phyloP scores from a whole-genome alignment of 1,140 invertebrate species.

The Thaumetopoea pityocampa region DNA sequence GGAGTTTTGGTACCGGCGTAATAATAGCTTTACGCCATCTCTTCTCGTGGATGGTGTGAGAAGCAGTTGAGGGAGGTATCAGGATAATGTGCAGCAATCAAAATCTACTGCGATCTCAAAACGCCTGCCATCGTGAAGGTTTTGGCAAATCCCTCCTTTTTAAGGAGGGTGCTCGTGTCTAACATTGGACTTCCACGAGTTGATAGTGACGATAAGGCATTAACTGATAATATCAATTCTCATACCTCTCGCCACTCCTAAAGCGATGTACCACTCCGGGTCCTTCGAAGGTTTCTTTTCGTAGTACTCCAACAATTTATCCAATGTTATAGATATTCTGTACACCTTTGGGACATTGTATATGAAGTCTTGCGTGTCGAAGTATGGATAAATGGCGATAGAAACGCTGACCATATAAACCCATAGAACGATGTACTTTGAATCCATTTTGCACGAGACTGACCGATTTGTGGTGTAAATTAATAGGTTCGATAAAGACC shows the following conservation, averaged over 20 bases:
- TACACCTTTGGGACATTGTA: constrained; percentile 68
- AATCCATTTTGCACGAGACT: constrained; percentile 48
- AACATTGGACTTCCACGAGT: too few relatives aligned
- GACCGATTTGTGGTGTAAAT: constrained; percentile 19
- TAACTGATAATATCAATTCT: too few relatives aligned
- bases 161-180: too few relatives aligned
- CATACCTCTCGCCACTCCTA: constrained; percentile 56
- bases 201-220: too few relatives aligned
- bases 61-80: too few relatives aligned
- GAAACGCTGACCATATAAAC: constrained; percentile 10
- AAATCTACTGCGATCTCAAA: too few relatives aligned
- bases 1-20: too few relatives aligned
- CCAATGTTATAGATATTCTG: constrained; percentile 56
- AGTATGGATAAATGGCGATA: constrained; percentile 56
- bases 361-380: constrained; percentile 67
- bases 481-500: constrained; percentile 25
- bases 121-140: too few relatives aligned
- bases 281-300: constrained; percentile 66
- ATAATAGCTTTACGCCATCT: too few relatives aligned
- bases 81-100: too few relatives aligned
- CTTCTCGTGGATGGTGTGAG: too few relatives aligned
- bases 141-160: too few relatives aligned
- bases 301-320: constrained; percentile 59
- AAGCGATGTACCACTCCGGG: constrained; percentile 63
- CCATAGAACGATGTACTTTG: constrained; percentile 35